Evolutionary conservation across 2,888 invertebrate species (phyloP), one percentile per base, ranked within the genome.

Genomic region (Drosophila paranaensis): DNA sequence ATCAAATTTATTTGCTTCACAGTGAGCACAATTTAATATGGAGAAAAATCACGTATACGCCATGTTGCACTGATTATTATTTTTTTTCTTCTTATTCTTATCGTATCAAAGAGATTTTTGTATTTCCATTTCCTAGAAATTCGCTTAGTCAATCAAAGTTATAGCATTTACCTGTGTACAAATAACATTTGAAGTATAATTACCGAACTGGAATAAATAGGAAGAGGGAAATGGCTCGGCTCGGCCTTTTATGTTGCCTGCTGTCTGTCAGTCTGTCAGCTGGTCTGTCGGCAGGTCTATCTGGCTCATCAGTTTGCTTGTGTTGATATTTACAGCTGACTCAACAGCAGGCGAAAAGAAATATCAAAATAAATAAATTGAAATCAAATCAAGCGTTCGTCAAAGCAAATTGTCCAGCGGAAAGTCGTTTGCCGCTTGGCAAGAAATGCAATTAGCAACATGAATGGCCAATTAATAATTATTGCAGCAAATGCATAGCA

Each of bases 381-480:
- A 74, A 72, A 74, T 62, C 57, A 82, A 85, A 77, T 82, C 81
- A 79, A 79, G 68, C 50, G 55, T n/a, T 45, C 43, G 20, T 58
- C 43, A 56, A 61, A 61, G 82, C 58, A 68, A 84, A 76, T 70
- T 53, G 70, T 10, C 11, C 60, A 55, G 42, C 46, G 46, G 27
- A 37, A 65, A 71, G 42, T 54, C 56, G 56, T 60, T 57, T 61
- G 60, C 40, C 30, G 71, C 67, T 72, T 45, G 39, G 25, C 63
- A 67, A 57, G 55, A 74, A 71, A 64, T 74, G 87, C 84, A 84
- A 84, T 84, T 84, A 86, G 76, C 67, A 76, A 63, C 58, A 66
- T 83, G 67, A 87, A 83, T 89, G 53, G 69, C 70, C 84, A 83
- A 87, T 84, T 87, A 77, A 74, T 70, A 62, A 76, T 65, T 58